These are phyloP conservation scores for Psophia crepitans DNA, from an alignment of 2,113 vertebrate species.

Conservation along the genomic window DNA sequence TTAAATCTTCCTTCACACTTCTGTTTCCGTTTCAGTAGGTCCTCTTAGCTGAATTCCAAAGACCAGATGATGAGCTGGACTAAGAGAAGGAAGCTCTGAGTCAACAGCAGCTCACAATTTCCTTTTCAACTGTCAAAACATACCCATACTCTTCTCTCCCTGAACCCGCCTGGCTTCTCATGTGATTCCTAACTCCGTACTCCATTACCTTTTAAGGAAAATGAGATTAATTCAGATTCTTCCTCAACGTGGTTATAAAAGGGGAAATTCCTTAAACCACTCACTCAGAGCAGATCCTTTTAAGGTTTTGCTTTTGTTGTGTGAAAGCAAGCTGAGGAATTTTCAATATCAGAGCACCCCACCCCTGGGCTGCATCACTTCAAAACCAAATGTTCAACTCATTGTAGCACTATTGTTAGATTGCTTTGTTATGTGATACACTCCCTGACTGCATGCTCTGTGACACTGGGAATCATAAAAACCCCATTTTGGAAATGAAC, in stretches of 20 bases:
- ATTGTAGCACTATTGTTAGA: constrained; percentile 27
- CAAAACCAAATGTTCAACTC: constrained; percentile 27
- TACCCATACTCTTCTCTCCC: background rate
- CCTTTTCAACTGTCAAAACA: background rate
- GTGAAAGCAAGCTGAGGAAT: constrained; percentile 21
- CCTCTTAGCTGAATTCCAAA: background rate
- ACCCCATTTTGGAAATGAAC: constrained; percentile 7
- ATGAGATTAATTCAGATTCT: background rate
- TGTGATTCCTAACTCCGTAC: background rate
- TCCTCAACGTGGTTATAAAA: background rate
- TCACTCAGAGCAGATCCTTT: background rate
- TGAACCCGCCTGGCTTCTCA: background rate
- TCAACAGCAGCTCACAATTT: background rate
- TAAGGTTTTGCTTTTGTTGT: background rate
- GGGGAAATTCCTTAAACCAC: background rate
- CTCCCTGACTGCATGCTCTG: background rate
- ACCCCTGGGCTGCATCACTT: background rate
- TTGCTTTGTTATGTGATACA: constrained; percentile 32
- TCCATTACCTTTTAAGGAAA: background rate
- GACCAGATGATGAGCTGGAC: background rate
- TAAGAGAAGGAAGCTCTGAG: background rate
- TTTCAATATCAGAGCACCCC: background rate
- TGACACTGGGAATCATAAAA: constrained; percentile 31
- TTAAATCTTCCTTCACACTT: background rate
- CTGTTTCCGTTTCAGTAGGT: background rate